phyloP scores from a whole-genome alignment of 2,888 invertebrate species.

The Drosophila algonquin region DNA sequence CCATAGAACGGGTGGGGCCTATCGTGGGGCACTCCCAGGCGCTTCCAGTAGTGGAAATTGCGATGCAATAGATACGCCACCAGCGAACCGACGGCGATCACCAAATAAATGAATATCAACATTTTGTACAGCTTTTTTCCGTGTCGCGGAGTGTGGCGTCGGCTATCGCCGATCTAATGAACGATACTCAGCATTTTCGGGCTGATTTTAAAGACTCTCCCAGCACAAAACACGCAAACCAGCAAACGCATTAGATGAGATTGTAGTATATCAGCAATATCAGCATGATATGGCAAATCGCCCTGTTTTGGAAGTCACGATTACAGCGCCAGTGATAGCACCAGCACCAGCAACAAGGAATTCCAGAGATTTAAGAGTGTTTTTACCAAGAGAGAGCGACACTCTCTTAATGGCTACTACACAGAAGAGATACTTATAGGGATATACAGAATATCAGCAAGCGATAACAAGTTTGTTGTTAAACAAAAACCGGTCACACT shows the following conservation, averaged over 20 bases:
- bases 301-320: constrained; percentile 2
- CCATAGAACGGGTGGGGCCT: constrained; percentile 53
- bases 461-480: constrained; percentile 29
- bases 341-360: neutral
- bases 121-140: constrained; percentile 21
- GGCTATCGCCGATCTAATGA: constrained; percentile 2
- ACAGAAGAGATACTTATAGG: too few species aligned
- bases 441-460: constrained; percentile 18
- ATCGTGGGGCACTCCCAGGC: constrained; percentile 53
- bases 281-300: constrained; percentile 10
- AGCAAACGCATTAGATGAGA: too few species aligned
- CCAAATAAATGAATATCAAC: constrained; percentile 49
- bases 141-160: neutral
- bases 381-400: neutral
- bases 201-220: constrained; percentile 6
- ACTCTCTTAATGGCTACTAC: neutral
- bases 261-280: neutral
- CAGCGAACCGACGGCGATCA: constrained; percentile 45
- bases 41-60: constrained; percentile 54
- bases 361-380: neutral
- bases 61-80: constrained; percentile 34
- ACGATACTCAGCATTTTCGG: neutral
- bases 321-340: constrained; percentile 17
- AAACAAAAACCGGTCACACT: constrained; percentile 18
- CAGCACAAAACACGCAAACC: neutral